A percentile compares a stretch with the other conserved stretches of the same genome.
These are phyloP conservation scores for Danio kyathit DNA, from an alignment of 2,797 vertebrate genomes.

Conservation along the genomic window DNA sequence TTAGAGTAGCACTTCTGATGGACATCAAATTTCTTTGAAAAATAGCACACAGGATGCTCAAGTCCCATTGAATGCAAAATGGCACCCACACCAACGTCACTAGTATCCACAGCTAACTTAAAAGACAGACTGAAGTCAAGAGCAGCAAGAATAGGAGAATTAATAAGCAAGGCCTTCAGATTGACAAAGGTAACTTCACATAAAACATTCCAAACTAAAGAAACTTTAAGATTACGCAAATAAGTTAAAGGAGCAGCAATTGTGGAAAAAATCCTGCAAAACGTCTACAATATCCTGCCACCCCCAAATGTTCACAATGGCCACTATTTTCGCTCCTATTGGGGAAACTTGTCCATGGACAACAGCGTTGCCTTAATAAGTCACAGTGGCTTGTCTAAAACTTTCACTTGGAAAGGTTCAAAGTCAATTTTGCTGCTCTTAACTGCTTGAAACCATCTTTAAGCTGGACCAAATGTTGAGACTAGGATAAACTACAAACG, in stretches of 20 bases:
- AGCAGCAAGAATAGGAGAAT: neutral
- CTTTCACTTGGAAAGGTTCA: neutral
- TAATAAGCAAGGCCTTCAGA: neutral
- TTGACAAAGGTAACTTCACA: neutral
- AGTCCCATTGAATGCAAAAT: neutral
- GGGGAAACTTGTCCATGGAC: neutral
- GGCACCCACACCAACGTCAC: neutral
- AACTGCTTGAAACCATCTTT: no score
- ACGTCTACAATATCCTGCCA: slow-evolving; percentile 15
- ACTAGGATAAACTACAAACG: no score
- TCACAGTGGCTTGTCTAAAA: slow-evolving; percentile 1
- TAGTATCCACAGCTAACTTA: neutral
- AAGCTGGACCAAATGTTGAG: no score
- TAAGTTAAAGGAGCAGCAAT: slow-evolving; percentile 12
- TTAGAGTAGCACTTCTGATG: neutral
- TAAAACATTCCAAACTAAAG: neutral
- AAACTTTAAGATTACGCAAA: neutral
- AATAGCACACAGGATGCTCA: neutral
- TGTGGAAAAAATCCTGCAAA: neutral
- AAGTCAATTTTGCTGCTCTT: no score
- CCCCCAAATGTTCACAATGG: slow-evolving; percentile 11
- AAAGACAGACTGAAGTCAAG: neutral
- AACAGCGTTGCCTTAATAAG: neutral
- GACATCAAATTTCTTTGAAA: neutral
- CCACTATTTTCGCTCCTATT: neutral